Percentiles rank a stretch among this genome's conserved stretches.
These are phyloP conservation scores for Gadus macrocephalus DNA, from an alignment of 2,113 vertebrate genomes.

Conservation along the genomic window DNA sequence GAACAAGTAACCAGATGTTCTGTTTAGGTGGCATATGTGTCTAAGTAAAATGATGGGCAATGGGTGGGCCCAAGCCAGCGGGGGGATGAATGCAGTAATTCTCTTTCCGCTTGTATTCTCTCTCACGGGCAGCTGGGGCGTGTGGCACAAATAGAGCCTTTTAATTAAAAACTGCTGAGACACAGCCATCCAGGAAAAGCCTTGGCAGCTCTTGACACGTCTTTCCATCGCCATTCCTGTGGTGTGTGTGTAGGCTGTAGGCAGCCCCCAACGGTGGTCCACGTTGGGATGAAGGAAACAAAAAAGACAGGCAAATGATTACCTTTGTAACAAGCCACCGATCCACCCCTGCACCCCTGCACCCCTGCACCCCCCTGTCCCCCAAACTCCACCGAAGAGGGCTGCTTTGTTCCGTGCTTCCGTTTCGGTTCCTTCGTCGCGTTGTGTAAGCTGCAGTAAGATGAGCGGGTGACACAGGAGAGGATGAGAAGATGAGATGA, in stretches of 20 bases:
- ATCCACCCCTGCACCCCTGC: not conserved
- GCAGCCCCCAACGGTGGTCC: conserved; percentile 18
- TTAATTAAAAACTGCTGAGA: conserved; percentile 76
- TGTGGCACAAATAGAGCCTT: conserved; percentile 64
- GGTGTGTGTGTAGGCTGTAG: conserved; percentile 9
- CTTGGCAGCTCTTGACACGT: conserved; percentile 40
- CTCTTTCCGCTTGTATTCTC: conserved; percentile 46
- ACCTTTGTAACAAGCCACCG: conserved; percentile 23
- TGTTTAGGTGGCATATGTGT: too few species aligned
- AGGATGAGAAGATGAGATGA: too few species aligned
- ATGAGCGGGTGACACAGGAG: too few species aligned
- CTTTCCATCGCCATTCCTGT: conserved; percentile 22
- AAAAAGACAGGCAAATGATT: conserved; percentile 34
- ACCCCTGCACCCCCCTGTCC: not conserved
- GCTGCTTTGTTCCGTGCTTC: conserved; percentile 2
- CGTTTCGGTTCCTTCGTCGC: not conserved
- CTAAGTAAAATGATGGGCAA: conserved; percentile 18
- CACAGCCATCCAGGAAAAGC: conserved; percentile 46
- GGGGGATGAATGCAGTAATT: conserved; percentile 39
- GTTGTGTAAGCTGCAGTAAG: too few species aligned
- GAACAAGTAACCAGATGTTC: too few species aligned
- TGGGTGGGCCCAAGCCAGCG: conserved; percentile 31
- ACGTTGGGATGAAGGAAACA: conserved; percentile 35
- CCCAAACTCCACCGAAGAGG: not conserved
- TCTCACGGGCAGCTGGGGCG: conserved; percentile 49